A percentile compares a stretch with the other conserved stretches of the same genome.
Evolutionary conservation across 2,888 invertebrate species (phyloP).

Genomic region (Furcula furcula): DNA sequence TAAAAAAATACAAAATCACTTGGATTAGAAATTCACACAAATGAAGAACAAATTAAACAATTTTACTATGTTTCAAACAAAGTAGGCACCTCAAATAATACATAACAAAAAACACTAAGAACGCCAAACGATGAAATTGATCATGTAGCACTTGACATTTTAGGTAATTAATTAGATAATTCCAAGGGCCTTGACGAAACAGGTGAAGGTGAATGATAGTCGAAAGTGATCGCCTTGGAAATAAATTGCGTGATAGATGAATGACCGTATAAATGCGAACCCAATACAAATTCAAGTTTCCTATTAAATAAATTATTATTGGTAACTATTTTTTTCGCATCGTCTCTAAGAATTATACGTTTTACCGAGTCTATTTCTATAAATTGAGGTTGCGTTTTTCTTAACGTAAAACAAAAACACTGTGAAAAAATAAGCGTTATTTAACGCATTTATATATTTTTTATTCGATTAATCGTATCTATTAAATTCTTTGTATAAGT

Average conservation of each 20-base stretch:
- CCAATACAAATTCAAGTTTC: neutral
- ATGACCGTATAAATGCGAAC: slow-evolving; percentile 2
- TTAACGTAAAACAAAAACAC: neutral
- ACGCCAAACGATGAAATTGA: no score
- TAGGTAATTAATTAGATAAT: neutral
- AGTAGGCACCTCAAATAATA: no score
- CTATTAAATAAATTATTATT: neutral
- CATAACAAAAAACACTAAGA: no score
- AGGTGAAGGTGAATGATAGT: slow-evolving; percentile 20
- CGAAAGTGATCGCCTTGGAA: slow-evolving; percentile 16
- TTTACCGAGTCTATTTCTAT: neutral
- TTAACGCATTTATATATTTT: no score
- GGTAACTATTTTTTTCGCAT: neutral
- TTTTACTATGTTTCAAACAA: no score
- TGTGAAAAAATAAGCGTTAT: neutral
- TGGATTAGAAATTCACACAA: no score
- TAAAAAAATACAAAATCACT: no score
- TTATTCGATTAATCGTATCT: no score
- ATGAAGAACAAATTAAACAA: no score
- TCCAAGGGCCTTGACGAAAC: neutral
- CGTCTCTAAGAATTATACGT: neutral
- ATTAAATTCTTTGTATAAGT: no score
- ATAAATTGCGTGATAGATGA: slow-evolving; percentile 7
- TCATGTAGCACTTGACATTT: no score
- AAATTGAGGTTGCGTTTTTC: neutral